Base-by-base conservation (phyloP, 2,113 vertebrate genomes). In the Cranoglanis bouderius region DNA sequence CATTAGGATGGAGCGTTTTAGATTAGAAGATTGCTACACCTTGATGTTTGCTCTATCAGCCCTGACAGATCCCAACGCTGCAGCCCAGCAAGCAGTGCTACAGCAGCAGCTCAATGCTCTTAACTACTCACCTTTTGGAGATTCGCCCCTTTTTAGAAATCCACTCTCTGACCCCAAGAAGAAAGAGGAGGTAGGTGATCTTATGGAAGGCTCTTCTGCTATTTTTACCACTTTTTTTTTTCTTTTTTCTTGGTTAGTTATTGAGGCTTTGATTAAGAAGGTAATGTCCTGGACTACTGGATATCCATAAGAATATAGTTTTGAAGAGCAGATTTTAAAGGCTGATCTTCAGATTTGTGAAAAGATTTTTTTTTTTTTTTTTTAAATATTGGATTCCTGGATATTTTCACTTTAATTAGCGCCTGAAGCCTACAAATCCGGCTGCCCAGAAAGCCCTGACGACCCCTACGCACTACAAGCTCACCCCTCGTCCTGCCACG, bases 401-500 rank as follows among this genome's bases (percentile, higher is more conserved):
- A 82, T 9, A 51, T 29, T n/a, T 86, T 1, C 18, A 24, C 80
- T 12, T 57, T 46, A 92, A 93, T 18, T 94, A 99, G 98, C 96
- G 97, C 82, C 95, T 99, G 90, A 99, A 98, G 85, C 98, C 98
- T 0, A 99, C 98, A 24, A 99, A 99, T 92, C 98, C 98, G 0
- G 97, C 98, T 0, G 98, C 98, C 4, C 98, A 99, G 95, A 99
- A 98, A 91, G 98, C 98, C 35, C 90, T 99, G 88, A 98, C 97
- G 0, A 99, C 97, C 0, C 97, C 97, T 65, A 97, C 97, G 1
- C 98, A 98, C 93, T 99, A 99, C 95, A 99, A 98, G 91, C 93
- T 99, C 90, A 99, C 97, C 0, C 98, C 98, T 0, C 97, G 98
- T 0, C 98, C 98, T 0, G 98, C 98, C 0, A 97, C 97, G 10